Base-by-base conservation (phyloP, 37 sponge, comb jelly and placozoan species). In the Spongilla lacustris region DNA sequence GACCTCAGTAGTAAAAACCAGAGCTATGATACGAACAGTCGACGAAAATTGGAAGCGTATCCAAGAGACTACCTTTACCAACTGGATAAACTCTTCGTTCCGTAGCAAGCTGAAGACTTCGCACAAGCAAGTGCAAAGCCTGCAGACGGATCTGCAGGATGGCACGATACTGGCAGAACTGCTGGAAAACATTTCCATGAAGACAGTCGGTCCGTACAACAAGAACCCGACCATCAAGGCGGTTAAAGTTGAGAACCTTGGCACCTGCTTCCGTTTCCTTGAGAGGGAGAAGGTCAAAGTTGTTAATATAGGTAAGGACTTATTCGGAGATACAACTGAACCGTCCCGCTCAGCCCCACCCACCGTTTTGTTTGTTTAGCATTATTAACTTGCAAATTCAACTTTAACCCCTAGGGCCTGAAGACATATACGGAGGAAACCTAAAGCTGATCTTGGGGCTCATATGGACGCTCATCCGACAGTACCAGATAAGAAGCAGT, bases 371-470 rank as follows among this genome's bases (percentile, higher is more conserved):
- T 28, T 12, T 66, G 3, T 79, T 79, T 69, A 9, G 3, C 11
- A 11, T 69, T 27, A 9, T 69, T n/a, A 8, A 8, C 6, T 69
- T 28, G 32, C 8, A 75, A 6, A 26, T 75, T 13, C 33, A 11
- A 30, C 76, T n/a, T 31, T 75, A 30, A 2, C 5, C 29, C 11
- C 14, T 76, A 97, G 98, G 96, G 50, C 88, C 92, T 49, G 86
- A 87, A 37, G 98, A 98, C 75, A 84, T 98, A 30, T 88, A 90
- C 89, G 91, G 87, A 69, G 98, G 94, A 23, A 92, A 96, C 37
- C 74, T 94, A 69, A 98, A 98, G 90, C 88, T 98, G 71, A 96
- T 94, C n/a, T 71, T 95, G 48, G 98, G 98, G 28, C 85, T 98
- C 24, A 88, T 98, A 1, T 96, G 98, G 98, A 98, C 93, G 32